phyloP scores from a whole-genome alignment of 2,113 vertebrate species.

The Chitala chitala region DNA sequence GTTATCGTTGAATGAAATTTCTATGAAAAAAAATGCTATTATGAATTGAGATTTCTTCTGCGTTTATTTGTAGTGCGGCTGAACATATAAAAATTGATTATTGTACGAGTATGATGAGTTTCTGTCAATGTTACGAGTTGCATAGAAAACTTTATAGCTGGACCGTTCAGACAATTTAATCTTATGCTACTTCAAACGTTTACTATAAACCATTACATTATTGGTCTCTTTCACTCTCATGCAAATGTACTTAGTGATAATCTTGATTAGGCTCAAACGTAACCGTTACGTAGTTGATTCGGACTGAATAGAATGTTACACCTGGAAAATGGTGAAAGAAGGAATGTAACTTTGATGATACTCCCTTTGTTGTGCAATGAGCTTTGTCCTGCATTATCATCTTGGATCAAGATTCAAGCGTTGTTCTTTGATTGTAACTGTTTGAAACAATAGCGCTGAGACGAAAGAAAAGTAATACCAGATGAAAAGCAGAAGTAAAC shows the following conservation, averaged over 20 bases:
- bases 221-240: not conserved
- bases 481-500: not conserved
- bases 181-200: not conserved
- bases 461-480: no score
- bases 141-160: no score
- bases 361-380: no score
- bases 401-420: not conserved
- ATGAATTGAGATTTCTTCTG: no score
- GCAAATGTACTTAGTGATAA: not conserved
- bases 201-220: not conserved
- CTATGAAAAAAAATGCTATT: no score
- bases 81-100: no score
- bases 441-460: not conserved
- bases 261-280: not conserved
- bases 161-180: not conserved
- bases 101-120: not conserved
- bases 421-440: slow-evolving; percentile 5
- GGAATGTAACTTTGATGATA: no score
- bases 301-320: not conserved
- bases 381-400: no score
- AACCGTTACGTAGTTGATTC: not conserved
- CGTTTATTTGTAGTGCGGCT: no score
- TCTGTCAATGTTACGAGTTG: not conserved
- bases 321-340: not conserved
- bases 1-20: no score